Conservation (phyloP, 1,140 invertebrate genomes). For the Drosophila ambigua region DNA sequence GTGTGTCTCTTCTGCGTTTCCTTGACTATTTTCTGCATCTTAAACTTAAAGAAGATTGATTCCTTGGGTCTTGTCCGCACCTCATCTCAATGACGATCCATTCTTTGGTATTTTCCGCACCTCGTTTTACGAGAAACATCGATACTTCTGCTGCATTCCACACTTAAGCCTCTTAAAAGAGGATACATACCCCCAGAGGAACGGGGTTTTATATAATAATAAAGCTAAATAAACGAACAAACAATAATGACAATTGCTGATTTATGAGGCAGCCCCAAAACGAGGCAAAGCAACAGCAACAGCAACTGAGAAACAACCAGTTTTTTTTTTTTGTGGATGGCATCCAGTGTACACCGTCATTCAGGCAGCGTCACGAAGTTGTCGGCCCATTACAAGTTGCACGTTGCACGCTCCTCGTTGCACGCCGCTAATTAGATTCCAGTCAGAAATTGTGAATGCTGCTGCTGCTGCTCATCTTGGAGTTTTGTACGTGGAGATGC, state of each 20-base stretch:
- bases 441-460: slow-evolving; percentile 51
- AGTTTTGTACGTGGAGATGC: slow-evolving; percentile 28
- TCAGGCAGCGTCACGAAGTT: slow-evolving; percentile 62
- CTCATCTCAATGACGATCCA: too few relatives aligned
- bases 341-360: slow-evolving; percentile 23
- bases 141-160: slow-evolving; percentile 2
- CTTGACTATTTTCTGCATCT: slow-evolving; percentile 40
- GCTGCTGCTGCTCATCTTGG: slow-evolving; percentile 27
- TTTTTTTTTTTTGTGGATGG: slow-evolving; percentile 21
- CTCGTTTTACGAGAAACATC: too few relatives aligned
- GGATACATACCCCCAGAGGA: neutral
- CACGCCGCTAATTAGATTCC: slow-evolving; percentile 73
- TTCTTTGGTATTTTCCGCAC: too few relatives aligned
- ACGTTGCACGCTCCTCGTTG: slow-evolving; percentile 59
- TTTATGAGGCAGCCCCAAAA: slow-evolving; percentile 47
- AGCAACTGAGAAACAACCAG: too few relatives aligned
- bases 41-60: slow-evolving; percentile 6
- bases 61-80: too few relatives aligned
- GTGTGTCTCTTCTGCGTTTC: slow-evolving; percentile 20
- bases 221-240: slow-evolving; percentile 73
- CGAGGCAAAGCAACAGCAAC: slow-evolving; percentile 14
- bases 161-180: slow-evolving; percentile 14
- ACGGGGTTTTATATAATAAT: slow-evolving; percentile 51
- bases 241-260: slow-evolving; percentile 73
- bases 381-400: slow-evolving; percentile 72